Conservation (phyloP, 2,888 invertebrate genomes). For the Lottia gigantea region DNA sequence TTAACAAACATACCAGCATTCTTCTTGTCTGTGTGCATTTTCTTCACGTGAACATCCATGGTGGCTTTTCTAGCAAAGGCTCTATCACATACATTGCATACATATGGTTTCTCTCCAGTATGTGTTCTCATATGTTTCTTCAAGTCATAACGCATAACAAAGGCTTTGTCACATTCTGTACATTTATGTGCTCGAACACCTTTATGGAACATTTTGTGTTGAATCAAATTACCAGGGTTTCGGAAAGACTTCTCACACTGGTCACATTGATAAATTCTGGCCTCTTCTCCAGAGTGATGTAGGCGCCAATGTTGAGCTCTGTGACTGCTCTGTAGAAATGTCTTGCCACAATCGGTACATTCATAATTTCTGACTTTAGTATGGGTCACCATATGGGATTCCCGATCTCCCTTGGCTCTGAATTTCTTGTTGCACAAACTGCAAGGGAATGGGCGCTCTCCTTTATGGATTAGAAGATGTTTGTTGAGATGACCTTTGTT, state of each 20-base stretch:
- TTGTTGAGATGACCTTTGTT: constrained; percentile 1
- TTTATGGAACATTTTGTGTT: constrained; percentile 11
- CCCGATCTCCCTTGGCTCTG: neutral
- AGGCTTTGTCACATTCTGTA: constrained; percentile 7
- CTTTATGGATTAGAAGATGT: constrained; percentile 10
- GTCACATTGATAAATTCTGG: constrained; percentile 9
- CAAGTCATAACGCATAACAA: neutral
- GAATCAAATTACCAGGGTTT: neutral
- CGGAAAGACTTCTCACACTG: constrained; percentile 10
- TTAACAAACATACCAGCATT: neutral
- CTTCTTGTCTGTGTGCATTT: constrained; percentile 3
- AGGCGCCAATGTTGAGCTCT: constrained; percentile 9
- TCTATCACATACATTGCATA: constrained; percentile 1
- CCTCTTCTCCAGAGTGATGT: constrained; percentile 9
- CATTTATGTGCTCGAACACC: constrained; percentile 11
- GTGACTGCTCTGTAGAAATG: constrained; percentile 11
- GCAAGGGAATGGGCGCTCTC: neutral
- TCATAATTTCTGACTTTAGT: neutral
- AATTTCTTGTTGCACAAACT: constrained; percentile 13
- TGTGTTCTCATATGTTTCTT: constrained; percentile 11
- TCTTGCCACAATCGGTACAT: constrained; percentile 9
- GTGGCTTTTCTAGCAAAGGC: constrained; percentile 7
- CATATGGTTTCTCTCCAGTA: constrained; percentile 2
- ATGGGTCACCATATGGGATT: constrained; percentile 12
- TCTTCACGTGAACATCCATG: constrained; percentile 10